These are phyloP conservation scores for Disparrhopalites patrizii DNA, from an alignment of 2,888 invertebrate species.

Conservation along the genomic window DNA sequence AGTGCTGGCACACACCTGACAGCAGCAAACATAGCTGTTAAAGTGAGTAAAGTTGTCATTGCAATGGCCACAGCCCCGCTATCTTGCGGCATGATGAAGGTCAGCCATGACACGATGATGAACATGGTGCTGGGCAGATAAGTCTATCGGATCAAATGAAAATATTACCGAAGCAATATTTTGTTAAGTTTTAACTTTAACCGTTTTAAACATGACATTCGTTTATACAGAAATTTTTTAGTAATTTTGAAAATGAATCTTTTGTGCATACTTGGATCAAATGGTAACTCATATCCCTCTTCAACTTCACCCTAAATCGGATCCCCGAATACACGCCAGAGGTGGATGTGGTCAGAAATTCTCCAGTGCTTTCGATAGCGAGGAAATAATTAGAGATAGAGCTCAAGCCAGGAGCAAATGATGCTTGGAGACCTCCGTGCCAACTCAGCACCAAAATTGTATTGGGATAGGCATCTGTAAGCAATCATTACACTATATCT, in stretches of 20 bases:
- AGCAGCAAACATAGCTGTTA: constrained; percentile 43
- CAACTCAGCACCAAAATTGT: constrained; percentile 41
- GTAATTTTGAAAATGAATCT: too few relatives aligned
- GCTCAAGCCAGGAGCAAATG: constrained; percentile 35
- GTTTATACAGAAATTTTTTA: too few relatives aligned
- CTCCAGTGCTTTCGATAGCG: constrained; percentile 31
- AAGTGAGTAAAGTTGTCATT: constrained; percentile 42
- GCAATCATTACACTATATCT: background rate
- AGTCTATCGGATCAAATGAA: too few relatives aligned
- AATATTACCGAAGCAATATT: too few relatives aligned
- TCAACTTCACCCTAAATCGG: constrained; percentile 42
- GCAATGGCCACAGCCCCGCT: constrained; percentile 35
- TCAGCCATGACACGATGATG: constrained; percentile 44
- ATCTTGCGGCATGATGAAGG: constrained; percentile 43
- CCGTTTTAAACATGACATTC: too few relatives aligned
- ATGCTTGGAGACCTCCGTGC: constrained; percentile 40
- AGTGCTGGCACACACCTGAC: constrained; percentile 33
- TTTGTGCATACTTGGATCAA: constrained; percentile 37
- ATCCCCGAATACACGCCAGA: constrained; percentile 40
- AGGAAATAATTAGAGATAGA: constrained; percentile 43
- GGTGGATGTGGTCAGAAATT: background rate
- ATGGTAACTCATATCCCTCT: constrained; percentile 43
- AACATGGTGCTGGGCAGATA: constrained; percentile 43
- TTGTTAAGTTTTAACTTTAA: too few relatives aligned
- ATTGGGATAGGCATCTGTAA: constrained; percentile 42